phyloP scores from a whole-genome alignment of 2,888 invertebrate species.

The Lydus trimaculatus region DNA sequence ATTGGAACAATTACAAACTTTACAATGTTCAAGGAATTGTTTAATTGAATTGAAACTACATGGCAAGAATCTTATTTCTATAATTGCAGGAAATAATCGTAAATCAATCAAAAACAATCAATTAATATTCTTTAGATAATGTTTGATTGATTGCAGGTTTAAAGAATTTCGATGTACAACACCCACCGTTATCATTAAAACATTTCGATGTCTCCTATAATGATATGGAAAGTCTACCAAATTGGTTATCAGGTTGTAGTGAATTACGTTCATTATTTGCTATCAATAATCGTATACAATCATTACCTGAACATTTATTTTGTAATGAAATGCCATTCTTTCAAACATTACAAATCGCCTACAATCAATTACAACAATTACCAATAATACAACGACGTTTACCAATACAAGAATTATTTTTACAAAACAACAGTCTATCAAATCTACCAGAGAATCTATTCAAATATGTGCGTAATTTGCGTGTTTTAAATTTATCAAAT shows the following conservation, averaged over 20 bases:
- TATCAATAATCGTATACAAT: constrained; percentile 74
- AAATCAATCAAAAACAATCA: constrained; percentile 52
- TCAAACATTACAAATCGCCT: constrained; percentile 77
- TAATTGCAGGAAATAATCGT: constrained; percentile 85
- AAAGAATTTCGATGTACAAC: constrained; percentile 72
- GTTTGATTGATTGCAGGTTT: constrained; percentile 67
- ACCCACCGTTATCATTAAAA: constrained; percentile 74
- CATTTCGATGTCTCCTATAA: constrained; percentile 84
- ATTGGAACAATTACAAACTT: constrained; percentile 75
- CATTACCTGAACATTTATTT: constrained; percentile 76
- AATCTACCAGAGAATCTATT: constrained; percentile 80
- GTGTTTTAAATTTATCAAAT: constrained; percentile 79
- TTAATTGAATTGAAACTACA: constrained; percentile 80
- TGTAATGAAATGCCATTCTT: constrained; percentile 77
- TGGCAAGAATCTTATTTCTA: constrained; percentile 75
- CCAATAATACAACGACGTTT: constrained; percentile 74
- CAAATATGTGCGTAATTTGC: constrained; percentile 69
- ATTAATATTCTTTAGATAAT: neutral
- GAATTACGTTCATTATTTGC: constrained; percentile 77
- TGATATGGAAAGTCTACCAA: constrained; percentile 74
- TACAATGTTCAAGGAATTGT: constrained; percentile 79
- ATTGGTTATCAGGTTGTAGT: constrained; percentile 78
- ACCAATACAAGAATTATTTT: constrained; percentile 73
- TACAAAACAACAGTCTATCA: constrained; percentile 81
- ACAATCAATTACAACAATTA: constrained; percentile 76